Evolutionary conservation across 2,888 invertebrate genomes (phyloP), one percentile per base, ranked within the genome.

Genomic region (Lysandra bellargus): DNA sequence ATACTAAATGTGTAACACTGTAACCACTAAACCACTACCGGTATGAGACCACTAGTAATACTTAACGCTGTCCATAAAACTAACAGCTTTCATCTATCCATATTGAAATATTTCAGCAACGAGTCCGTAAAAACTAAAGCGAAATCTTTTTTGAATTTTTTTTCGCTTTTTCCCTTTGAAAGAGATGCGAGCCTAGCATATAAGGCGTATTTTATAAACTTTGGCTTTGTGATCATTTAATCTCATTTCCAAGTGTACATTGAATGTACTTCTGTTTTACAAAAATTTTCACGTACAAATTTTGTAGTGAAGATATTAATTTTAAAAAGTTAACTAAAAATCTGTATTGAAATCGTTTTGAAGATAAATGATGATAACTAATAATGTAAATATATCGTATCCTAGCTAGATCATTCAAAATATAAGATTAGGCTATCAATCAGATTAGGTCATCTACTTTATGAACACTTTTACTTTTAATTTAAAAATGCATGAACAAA

Each of bases 161-260:
- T 33, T 37, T 30, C 69, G 69, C 33, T 37, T 69, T 17, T 69
- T 23, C 61, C 14, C 69, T 69, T 69, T 69, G 69, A 69, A 37
- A 69, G 69, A 69, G 69, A 69, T 69, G 9, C 33, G 69, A 37
- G 33, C 14, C 64, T 4, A 30, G 33, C 33, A 69, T 69, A 37
- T 69, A 69, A 69, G 69, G 33, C 69, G 14, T 69, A 17, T 69
- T 69, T 17, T 33, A 69, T 69, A 69, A 37, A 69, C 69, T 69
- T 69, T 69, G 69, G 69, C 33, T 69, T 69, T 69, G 69, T 69
- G 33, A 69, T 69, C 64, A 69, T 69, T 33, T 69, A 14, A 69
- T 69, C 33, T 33, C 69, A 33, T 69, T 69, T 69, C 33, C 69
- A 69, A 69, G 69, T 64, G 14, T 69, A 69, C 69, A 69, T 69